Percentiles rank a stretch among this genome's conserved stretches.
phyloP scores from a whole-genome alignment of 2,797 vertebrate genomes.

The Propithecus deckenii region DNA sequence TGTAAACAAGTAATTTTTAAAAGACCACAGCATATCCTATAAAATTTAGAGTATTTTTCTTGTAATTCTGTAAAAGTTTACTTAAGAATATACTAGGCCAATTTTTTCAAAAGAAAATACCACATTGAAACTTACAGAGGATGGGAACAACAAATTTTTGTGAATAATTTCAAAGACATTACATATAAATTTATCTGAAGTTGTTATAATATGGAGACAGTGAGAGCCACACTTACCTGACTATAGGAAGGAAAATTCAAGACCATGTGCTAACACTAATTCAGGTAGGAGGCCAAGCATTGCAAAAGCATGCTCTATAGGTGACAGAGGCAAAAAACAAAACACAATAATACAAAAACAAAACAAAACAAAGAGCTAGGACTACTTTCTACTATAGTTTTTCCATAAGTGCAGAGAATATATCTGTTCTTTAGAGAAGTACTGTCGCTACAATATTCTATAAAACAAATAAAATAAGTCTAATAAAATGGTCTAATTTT shows the following conservation, averaged over 20 bases:
- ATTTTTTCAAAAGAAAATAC: background rate
- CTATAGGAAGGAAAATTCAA: background rate
- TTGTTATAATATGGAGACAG: background rate
- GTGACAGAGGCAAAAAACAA: background rate
- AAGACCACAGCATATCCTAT: background rate
- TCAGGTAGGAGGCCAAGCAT: background rate
- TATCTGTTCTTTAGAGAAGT: background rate
- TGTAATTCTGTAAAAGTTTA: background rate
- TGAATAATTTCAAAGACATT: background rate
- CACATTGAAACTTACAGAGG: background rate
- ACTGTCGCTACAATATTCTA: background rate
- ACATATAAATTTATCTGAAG: background rate
- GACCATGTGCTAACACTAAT: background rate
- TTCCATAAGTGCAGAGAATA: background rate
- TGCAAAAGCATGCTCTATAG: background rate
- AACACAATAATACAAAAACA: background rate
- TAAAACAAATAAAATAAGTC: background rate
- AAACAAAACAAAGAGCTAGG: background rate
- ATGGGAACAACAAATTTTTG: background rate
- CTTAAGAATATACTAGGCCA: background rate
- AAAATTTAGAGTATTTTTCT: background rate
- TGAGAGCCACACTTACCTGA: background rate
- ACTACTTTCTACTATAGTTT: background rate
- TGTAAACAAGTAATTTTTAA: background rate
- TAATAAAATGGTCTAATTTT: background rate